Conservation (phyloP, 2,888 invertebrate genomes). For the Eucera pruinosa region DNA sequence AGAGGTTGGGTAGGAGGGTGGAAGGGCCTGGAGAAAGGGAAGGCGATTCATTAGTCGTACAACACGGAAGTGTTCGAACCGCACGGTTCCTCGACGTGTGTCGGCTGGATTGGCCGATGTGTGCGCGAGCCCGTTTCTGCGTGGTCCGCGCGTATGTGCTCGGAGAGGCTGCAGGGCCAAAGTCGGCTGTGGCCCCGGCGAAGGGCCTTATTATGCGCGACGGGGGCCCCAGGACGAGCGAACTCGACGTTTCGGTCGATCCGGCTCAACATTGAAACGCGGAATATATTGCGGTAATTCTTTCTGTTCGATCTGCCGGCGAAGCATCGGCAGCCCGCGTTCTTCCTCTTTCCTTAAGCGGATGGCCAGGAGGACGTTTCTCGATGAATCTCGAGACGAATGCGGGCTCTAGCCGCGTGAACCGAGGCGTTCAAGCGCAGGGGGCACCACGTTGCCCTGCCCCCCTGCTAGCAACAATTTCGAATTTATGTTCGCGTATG, state of each 20-base stretch:
- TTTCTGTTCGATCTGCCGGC: constrained; percentile 65
- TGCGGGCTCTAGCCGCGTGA: constrained; percentile 25
- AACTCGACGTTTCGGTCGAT: constrained; percentile 65
- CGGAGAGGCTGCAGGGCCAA: constrained; percentile 62
- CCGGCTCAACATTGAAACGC: constrained; percentile 67
- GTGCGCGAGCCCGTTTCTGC: constrained; percentile 39
- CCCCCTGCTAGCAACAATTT: constrained; percentile 41
- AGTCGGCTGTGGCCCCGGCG: constrained; percentile 61
- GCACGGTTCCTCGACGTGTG: constrained; percentile 71
- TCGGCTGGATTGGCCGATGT: constrained; percentile 34
- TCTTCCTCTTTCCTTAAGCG: constrained; percentile 47
- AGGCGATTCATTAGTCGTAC: constrained; percentile 84
- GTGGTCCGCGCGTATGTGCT: constrained; percentile 37
- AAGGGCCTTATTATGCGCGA: constrained; percentile 73
- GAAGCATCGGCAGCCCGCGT: neutral
- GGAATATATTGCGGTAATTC: constrained; percentile 74
- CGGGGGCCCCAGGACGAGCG: constrained; percentile 67
- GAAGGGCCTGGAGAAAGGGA: constrained; percentile 66
- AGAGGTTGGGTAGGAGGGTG: constrained; percentile 47
- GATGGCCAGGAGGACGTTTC: constrained; percentile 5
- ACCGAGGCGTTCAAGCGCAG: constrained; percentile 10
- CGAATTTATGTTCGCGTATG: constrained; percentile 54
- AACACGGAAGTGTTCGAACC: constrained; percentile 81
- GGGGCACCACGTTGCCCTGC: constrained; percentile 19
- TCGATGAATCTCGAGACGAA: constrained; percentile 20